phyloP scores from a whole-genome alignment of 2,888 invertebrate species.

The Himalopsyche anomala region DNA sequence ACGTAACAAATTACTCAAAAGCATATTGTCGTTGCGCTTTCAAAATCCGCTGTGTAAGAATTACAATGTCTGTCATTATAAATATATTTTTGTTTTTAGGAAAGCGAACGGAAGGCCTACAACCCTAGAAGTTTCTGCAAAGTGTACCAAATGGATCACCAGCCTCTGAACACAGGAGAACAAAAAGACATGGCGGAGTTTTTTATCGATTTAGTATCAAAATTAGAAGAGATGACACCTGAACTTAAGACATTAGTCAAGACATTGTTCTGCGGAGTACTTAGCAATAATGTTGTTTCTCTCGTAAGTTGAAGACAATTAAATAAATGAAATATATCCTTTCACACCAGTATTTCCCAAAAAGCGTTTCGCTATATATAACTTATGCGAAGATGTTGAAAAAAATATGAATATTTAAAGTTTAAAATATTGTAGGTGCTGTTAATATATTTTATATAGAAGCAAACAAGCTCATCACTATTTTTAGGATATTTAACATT shows the following conservation, averaged over 20 bases:
- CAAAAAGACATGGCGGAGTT: constrained; percentile 99
- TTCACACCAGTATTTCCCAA: too few relatives aligned
- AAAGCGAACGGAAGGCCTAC: constrained; percentile 96
- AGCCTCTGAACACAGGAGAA: constrained; percentile 95
- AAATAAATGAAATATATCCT: background rate
- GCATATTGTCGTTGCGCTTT: too few relatives aligned
- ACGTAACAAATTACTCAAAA: background rate
- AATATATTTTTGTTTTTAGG: constrained; percentile 73
- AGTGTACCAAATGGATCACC: constrained; percentile 98
- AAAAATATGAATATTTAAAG: too few relatives aligned
- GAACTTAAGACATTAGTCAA: constrained; percentile 93
- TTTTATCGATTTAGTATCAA: constrained; percentile 96
- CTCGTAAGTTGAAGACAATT: constrained; percentile 77
- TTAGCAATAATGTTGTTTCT: constrained; percentile 97
- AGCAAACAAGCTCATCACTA: too few relatives aligned
- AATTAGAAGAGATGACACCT: constrained; percentile 96
- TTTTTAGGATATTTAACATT: too few relatives aligned
- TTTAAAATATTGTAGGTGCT: too few relatives aligned
- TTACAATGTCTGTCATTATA: too few relatives aligned
- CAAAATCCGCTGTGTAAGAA: too few relatives aligned
- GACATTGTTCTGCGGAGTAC: constrained; percentile 93
- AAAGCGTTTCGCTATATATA: too few relatives aligned
- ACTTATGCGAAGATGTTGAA: too few relatives aligned
- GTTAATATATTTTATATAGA: too few relatives aligned
- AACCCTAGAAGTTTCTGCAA: constrained; percentile 97